phyloP scores from a whole-genome alignment of 2,888 invertebrate species.

The Dicycla oo region DNA sequence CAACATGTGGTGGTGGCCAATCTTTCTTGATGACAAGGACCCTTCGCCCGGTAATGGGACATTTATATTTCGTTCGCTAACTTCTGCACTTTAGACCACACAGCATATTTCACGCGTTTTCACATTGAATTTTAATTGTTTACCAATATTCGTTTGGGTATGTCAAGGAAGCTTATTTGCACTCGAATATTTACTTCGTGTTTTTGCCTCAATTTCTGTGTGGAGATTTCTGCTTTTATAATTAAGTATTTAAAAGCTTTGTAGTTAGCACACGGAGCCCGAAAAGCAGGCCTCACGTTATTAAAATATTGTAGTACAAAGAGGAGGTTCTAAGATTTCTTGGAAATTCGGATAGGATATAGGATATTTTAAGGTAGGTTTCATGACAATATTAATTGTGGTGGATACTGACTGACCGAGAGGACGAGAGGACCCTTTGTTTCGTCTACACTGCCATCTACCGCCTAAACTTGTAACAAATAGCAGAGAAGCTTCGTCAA shows the following conservation, averaged over 20 bases:
- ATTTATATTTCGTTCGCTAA: background rate
- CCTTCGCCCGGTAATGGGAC: background rate
- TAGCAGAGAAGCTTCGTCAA: background rate
- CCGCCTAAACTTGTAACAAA: background rate
- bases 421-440: no score
- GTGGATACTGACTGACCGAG: background rate
- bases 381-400: background rate
- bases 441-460: constrained; percentile 43
- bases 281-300: background rate
- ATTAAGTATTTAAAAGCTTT: background rate
- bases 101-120: constrained; percentile 66
- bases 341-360: background rate
- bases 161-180: background rate
- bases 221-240: background rate
- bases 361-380: background rate
- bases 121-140: constrained; percentile 74
- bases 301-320: no score
- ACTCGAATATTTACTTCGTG: background rate
- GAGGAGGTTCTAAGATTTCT: no score
- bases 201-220: background rate
- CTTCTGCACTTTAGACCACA: constrained; percentile 38
- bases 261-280: background rate
- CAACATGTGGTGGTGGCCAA: background rate
- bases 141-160: constrained; percentile 64
- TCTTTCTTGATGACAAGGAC: background rate